These are phyloP conservation scores for Pterostichus niger DNA, from an alignment of 2,888 invertebrate species.

Conservation along the genomic window DNA sequence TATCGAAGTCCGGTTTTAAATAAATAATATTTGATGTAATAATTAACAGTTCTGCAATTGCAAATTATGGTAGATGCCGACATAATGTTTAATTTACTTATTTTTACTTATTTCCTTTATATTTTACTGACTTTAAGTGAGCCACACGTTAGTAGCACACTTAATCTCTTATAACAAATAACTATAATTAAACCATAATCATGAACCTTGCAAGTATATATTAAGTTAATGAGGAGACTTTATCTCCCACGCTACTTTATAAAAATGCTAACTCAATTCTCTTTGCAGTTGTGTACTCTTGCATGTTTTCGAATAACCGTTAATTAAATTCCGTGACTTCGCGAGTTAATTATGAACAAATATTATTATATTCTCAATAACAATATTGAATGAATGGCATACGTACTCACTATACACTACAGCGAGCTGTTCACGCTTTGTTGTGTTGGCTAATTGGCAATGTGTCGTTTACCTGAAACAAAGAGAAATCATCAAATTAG, in stretches of 20 bases:
- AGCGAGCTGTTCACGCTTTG: slow-evolving; percentile 45
- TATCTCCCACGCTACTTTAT: neutral
- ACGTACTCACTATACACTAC: neutral
- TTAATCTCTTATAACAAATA: neutral
- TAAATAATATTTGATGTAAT: too few species aligned
- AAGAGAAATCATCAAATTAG: slow-evolving; percentile 47
- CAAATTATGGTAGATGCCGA: too few species aligned
- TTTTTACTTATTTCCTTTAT: too few species aligned
- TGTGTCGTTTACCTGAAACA: slow-evolving; percentile 63
- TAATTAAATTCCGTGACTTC: slow-evolving; percentile 51
- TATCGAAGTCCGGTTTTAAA: too few species aligned
- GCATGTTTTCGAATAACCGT: slow-evolving; percentile 16
- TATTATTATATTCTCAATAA: slow-evolving; percentile 62
- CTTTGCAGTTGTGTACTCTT: too few species aligned
- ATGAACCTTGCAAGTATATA: neutral
- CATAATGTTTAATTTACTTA: too few species aligned
- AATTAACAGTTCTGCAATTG: too few species aligned
- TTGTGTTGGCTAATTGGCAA: slow-evolving; percentile 54
- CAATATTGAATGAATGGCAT: slow-evolving; percentile 60
- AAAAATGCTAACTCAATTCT: too few species aligned
- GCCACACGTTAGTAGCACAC: too few species aligned
- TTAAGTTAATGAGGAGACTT: slow-evolving; percentile 9
- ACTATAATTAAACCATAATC: slow-evolving; percentile 1
- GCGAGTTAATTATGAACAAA: slow-evolving; percentile 58
- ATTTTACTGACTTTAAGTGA: too few species aligned